Percentiles rank a stretch among this genome's conserved stretches.
Evolutionary conservation across 2,797 vertebrate genomes (phyloP).

Genomic region (Rhynchonycteris naso): DNA sequence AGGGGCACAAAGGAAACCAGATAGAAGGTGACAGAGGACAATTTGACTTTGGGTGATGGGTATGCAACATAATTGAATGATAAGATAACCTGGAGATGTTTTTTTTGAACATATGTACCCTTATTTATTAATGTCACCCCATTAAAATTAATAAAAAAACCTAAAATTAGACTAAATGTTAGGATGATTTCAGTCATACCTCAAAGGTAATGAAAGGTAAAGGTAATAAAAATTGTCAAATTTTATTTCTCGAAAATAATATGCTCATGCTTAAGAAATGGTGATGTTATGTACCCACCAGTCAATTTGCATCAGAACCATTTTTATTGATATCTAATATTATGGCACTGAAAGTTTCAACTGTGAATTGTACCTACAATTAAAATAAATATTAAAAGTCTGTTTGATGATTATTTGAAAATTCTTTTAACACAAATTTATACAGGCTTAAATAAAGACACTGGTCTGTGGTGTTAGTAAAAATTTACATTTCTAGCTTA

Average conservation of each 20-base stretch:
- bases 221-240: neutral
- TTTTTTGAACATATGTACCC: too few relatives aligned
- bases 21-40: too few relatives aligned
- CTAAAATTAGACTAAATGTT: conserved; percentile 43
- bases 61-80: too few relatives aligned
- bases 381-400: conserved; percentile 3
- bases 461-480: neutral
- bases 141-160: too few relatives aligned
- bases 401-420: conserved; percentile 25
- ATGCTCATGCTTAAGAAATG: neutral
- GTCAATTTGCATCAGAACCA: neutral
- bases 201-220: neutral
- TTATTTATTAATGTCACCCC: too few relatives aligned
- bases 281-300: neutral
- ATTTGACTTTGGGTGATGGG: too few relatives aligned
- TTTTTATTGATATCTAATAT: neutral
- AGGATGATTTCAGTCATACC: neutral
- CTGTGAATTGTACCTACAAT: neutral
- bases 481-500: neutral
- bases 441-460: neutral
- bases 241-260: neutral
- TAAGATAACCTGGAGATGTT: too few relatives aligned
- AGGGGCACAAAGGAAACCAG: too few relatives aligned
- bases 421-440: neutral
- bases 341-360: neutral